A percentile compares a stretch with the other conserved stretches of the same genome.
phyloP scores from a whole-genome alignment of 35 echinoderm and acorn worm genomes.

The Lytechinus pictus region DNA sequence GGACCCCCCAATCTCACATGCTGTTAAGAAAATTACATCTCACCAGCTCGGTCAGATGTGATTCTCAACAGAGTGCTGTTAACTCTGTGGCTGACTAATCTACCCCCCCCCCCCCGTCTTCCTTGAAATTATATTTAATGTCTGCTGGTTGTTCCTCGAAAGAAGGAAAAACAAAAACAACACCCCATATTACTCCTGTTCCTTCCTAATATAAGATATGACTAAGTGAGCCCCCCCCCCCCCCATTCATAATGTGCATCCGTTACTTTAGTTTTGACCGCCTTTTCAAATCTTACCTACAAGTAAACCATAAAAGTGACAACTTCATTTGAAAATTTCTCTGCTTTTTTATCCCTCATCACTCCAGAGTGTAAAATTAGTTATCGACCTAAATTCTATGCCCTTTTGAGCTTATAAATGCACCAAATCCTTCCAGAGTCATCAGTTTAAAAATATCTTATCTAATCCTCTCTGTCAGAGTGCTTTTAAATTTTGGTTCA shows the following conservation, averaged over 20 bases:
- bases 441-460: no score
- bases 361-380: not conserved
- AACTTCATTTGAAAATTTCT: no score
- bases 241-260: not conserved
- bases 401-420: no score
- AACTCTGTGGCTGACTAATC: not conserved
- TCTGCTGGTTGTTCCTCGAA: no score
- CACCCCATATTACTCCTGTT: not conserved
- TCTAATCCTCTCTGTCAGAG: no score
- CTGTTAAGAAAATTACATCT: conserved; percentile 14
- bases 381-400: not conserved
- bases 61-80: not conserved
- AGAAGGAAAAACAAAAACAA: no score
- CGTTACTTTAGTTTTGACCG: no score
- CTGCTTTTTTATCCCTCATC: no score
- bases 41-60: not conserved
- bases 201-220: not conserved
- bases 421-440: no score
- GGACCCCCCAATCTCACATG: not conserved
- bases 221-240: not conserved
- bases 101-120: not conserved
- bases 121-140: not conserved
- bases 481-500: no score
- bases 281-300: no score
- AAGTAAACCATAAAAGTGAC: no score